Base-by-base conservation (phyloP, 2,797 vertebrate genomes). In the Okamejei kenojei region DNA sequence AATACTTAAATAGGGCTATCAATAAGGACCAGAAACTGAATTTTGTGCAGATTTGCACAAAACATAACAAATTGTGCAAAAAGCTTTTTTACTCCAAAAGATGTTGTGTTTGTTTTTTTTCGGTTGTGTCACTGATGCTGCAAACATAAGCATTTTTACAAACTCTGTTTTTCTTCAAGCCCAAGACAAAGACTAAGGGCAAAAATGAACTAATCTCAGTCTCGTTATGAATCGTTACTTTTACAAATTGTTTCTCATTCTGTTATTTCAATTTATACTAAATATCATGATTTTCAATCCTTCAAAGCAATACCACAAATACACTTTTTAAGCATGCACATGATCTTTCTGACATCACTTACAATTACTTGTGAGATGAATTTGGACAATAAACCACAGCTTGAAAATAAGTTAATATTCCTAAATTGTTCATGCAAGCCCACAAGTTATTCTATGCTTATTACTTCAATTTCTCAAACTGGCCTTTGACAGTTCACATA, bases 401-500 rank as follows among this genome's bases (percentile, higher is more conserved):
- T 61, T 32, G 65, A 35, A 54, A 13, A 54, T 10, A 54, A 76
- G 54, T n/a, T 76, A 74, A 76, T 92, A 92, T 76, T 76, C 35
- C 7, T 38, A 76, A 76, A 26, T 76, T 76, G 26, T 17, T 74
- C 68, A 73, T 54, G 15, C n/a, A 54, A 29, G 71, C 71, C 71
- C 71, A 92, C 11, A 21, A 74, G 71, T n/a, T 38, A 54, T 9
- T 38, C 38, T 92, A 38, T 76, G 71, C 68, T 92, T 76, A 92
- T 74, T 74, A 73, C 35, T 76, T 74, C 76, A 38, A 76, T 74
- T 92, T 26, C 54, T 92, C 71, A 74, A 74, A 29, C 32, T n/a
- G 90, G 38, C 54, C 90, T 35, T 45, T 92, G 38, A 92, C 71
- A 76, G 71, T 54, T 92, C 76, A 74, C 8, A 74, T 74, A 68